Evolutionary conservation across 2,113 vertebrate species (phyloP).

Genomic region (Chunga burmeisteri): DNA sequence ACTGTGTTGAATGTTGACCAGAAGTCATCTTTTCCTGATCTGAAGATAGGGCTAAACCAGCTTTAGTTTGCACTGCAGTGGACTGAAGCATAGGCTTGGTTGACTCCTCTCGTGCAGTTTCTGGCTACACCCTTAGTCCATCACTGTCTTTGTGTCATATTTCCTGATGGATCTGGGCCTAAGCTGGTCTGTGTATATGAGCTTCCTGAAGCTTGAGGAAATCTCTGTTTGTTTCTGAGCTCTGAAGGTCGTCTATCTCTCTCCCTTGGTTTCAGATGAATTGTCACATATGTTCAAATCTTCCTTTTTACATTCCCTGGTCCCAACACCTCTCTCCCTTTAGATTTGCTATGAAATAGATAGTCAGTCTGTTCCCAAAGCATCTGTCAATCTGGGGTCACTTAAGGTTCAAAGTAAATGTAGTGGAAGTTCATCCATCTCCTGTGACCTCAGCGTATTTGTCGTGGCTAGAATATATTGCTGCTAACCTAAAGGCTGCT

Average conservation of each 20-base stretch:
- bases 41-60: background rate
- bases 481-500: background rate
- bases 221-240: background rate
- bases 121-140: background rate
- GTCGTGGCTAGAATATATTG: background rate
- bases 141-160: background rate
- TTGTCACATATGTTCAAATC: background rate
- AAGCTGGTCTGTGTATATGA: fast-evolving
- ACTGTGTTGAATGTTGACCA: background rate
- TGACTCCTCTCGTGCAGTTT: background rate
- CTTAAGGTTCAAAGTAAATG: constrained; percentile 11
- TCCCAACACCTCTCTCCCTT: background rate
- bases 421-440: background rate
- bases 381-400: background rate
- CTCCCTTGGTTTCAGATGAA: background rate
- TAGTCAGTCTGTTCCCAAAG: background rate
- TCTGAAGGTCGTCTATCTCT: background rate
- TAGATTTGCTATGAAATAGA: background rate
- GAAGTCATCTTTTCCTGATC: background rate
- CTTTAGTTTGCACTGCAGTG: background rate
- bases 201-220: background rate
- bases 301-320: background rate
- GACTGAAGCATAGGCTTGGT: background rate
- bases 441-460: background rate
- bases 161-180: background rate